Percentiles rank a stretch among this genome's conserved stretches.
Evolutionary conservation across 2,888 invertebrate species (phyloP).

Genomic region (Trissonchulus latispiculum): DNA sequence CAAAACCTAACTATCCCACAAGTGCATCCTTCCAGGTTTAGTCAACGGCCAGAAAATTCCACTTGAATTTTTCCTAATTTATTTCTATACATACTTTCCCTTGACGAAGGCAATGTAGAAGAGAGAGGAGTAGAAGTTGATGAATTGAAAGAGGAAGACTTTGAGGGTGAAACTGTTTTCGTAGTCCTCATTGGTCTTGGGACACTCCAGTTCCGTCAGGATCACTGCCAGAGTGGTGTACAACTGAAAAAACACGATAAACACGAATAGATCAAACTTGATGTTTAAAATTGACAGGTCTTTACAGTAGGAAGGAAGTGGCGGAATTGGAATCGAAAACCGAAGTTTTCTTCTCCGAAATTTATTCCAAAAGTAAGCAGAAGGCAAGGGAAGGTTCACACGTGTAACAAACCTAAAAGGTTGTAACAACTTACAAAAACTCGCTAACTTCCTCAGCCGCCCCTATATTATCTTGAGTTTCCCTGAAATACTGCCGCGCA

Average conservation of each 20-base stretch:
- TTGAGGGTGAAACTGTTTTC: slow-evolving; percentile 87
- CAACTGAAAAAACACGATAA: slow-evolving; percentile 55
- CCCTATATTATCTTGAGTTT: too few relatives aligned
- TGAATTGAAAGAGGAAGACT: slow-evolving; percentile 85
- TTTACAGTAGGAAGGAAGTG: background rate
- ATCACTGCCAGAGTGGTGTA: slow-evolving; percentile 73
- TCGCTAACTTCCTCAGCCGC: too few relatives aligned
- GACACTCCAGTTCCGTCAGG: slow-evolving; percentile 59
- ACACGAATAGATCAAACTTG: slow-evolving; percentile 26
- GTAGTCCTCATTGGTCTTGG: slow-evolving; percentile 84
- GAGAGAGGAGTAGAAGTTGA: slow-evolving; percentile 91
- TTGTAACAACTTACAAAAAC: too few relatives aligned
- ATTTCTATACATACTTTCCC: slow-evolving; percentile 37
- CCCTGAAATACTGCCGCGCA: too few relatives aligned
- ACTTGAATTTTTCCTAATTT: too few relatives aligned
- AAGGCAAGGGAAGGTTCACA: background rate
- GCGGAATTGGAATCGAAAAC: slow-evolving; percentile 11
- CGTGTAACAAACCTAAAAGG: too few relatives aligned
- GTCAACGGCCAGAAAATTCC: too few relatives aligned
- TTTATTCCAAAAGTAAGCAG: background rate
- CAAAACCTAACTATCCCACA: too few relatives aligned
- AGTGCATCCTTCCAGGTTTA: too few relatives aligned
- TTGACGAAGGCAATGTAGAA: slow-evolving; percentile 91
- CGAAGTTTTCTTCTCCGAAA: background rate
- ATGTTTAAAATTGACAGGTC: background rate